Percentiles rank a stretch among this genome's conserved stretches.
These are phyloP conservation scores for Tetrao urogallus DNA, from an alignment of 2,113 vertebrate species.

Conservation along the genomic window DNA sequence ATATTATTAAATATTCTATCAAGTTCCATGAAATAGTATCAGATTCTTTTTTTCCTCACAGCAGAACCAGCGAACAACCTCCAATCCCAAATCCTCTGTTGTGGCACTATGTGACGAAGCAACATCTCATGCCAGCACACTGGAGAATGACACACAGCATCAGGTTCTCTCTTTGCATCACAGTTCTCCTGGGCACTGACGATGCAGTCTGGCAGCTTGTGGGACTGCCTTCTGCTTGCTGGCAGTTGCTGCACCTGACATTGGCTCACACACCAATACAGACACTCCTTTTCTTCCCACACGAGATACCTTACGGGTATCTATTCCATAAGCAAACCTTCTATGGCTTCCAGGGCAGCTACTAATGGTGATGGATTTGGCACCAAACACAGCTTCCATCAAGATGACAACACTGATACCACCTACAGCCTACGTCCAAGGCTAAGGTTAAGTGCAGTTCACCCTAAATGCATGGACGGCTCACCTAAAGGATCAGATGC, in stretches of 20 bases:
- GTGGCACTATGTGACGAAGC: fast-evolving
- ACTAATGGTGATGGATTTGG: background rate
- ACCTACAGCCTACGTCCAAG: background rate
- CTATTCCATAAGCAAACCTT: background rate
- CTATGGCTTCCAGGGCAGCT: background rate
- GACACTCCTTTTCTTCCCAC: background rate
- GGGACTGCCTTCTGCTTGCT: background rate
- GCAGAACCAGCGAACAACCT: fast-evolving
- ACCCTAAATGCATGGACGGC: background rate
- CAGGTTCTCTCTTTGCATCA: background rate
- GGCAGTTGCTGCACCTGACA: background rate
- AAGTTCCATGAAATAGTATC: background rate
- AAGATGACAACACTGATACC: background rate
- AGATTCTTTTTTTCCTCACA: background rate
- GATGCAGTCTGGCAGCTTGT: fast-evolving
- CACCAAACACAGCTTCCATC: fast-evolving
- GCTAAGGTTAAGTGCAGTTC: background rate
- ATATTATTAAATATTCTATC: no score
- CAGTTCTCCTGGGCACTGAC: fast-evolving
- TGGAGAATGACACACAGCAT: background rate
- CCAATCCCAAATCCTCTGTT: background rate
- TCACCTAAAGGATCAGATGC: background rate
- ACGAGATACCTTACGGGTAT: fast-evolving
- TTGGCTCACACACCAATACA: no score
- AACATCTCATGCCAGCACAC: fast-evolving